A percentile compares a stretch with the other conserved stretches of the same genome.
Evolutionary conservation across 2,113 vertebrate genomes (phyloP).

Genomic region (cattle (Bos taurus)): DNA sequence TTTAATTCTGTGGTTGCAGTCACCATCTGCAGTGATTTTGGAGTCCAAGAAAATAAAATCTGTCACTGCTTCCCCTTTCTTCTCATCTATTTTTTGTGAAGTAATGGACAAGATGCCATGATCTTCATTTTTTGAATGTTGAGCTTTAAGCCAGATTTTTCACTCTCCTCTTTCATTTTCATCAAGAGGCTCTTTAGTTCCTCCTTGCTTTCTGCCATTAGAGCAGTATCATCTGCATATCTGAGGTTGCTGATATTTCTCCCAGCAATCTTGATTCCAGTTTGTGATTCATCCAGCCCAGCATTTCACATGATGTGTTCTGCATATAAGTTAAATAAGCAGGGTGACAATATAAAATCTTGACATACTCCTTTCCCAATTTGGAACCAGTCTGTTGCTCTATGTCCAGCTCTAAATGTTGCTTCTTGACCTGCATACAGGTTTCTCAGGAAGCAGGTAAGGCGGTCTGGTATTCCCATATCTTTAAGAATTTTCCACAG

Average conservation of each 20-base stretch:
- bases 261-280: background rate
- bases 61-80: background rate
- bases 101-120: background rate
- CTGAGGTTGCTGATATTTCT: background rate
- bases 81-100: background rate
- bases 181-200: background rate
- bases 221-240: background rate
- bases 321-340: background rate
- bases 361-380: background rate
- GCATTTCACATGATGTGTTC: background rate
- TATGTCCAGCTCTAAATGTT: background rate
- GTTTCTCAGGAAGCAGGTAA: background rate
- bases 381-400: background rate
- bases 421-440: background rate
- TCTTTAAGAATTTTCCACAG: background rate
- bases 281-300: background rate
- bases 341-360: background rate
- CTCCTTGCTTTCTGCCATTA: background rate
- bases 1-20: background rate
- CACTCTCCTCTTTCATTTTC: background rate
- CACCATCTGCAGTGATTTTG: background rate
- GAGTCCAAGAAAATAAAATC: background rate
- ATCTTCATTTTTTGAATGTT: background rate
- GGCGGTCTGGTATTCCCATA: background rate
- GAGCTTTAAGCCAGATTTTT: background rate